Base-by-base conservation (phyloP, 1,140 invertebrate species). In the Diabrotica virgifera region DNA sequence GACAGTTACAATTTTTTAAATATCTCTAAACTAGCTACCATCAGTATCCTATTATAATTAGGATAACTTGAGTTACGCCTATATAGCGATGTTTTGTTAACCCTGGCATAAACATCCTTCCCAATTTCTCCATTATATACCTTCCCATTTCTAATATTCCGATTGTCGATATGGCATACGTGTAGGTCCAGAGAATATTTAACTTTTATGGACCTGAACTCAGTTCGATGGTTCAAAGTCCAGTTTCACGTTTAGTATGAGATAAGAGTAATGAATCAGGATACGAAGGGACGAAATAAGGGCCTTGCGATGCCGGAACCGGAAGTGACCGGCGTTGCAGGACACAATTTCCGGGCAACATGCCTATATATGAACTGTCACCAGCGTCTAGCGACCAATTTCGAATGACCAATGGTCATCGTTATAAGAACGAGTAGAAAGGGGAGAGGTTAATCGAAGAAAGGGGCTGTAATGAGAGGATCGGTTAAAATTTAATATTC, bases 351-450 rank as follows among this genome's bases (percentile, higher is more conserved):
- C 73, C 73, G 70, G 70, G 51, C 50, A 35, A 57, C 63, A 58
- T 63, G 65, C 59, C 68, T 70, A 70, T 69, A 71, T 72, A 68
- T 62, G 59, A 69, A 58, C 70, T 71, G 70, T 71, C 70, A 70
- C 65, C 65, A 68, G 67, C 53, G 38, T 61, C 63, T 58, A 62
- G 68, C 64, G 62, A 69, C 67, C 70, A 72, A 74, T 74, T 71
- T 73, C 63, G 60, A 67, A 73, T 74, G 73, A 74, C 73, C 73
- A 74, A 74, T 74, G 73, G 71, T 70, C 71, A 64, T 65, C 40
- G 40, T 46, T 46, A 46, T 8, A 46, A 46, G 40, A 46, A 46
- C 40, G 40, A 10, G 8, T 8, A n/a, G 40, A 46, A 46, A 46
- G n/a, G 40, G 40, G 40, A n/a, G 40, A 46, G n/a, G 40, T n/a